phyloP scores from a whole-genome alignment of 2,113 vertebrate species.

The Romanogobio albipinnatus region DNA sequence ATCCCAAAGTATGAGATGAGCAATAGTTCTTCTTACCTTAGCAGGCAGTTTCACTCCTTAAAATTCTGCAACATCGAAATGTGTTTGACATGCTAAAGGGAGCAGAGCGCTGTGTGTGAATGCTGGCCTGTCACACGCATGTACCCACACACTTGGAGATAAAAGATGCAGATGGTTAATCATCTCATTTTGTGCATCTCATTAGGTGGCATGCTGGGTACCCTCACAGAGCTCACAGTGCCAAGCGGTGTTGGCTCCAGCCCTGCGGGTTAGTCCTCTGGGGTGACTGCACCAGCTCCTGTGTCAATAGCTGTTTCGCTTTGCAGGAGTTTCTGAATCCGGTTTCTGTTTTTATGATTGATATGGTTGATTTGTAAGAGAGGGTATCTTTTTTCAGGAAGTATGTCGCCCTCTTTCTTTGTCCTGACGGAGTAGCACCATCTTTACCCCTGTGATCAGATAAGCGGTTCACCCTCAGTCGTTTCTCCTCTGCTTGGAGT shows the following conservation, averaged over 20 bases:
- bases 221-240: constrained; percentile 83
- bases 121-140: constrained; percentile 4
- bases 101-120: constrained; percentile 4
- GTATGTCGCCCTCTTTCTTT: background rate
- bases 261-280: constrained; percentile 85
- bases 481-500: constrained; percentile 2
- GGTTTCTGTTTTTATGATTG: constrained; percentile 15
- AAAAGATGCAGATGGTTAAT: constrained; percentile 75
- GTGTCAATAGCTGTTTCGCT: constrained; percentile 21
- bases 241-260: constrained; percentile 88
- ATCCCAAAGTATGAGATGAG: background rate
- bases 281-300: constrained; percentile 32
- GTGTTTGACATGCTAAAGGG: constrained; percentile 11
- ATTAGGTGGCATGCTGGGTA: constrained; percentile 87
- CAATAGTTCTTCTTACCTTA: background rate
- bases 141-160: constrained; percentile 19
- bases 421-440: background rate
- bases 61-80: constrained; percentile 2
- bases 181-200: constrained; percentile 72
- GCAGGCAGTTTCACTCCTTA: background rate
- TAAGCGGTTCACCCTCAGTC: background rate
- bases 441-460: constrained; percentile 11
- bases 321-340: constrained; percentile 7
- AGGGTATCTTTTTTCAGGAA: background rate
- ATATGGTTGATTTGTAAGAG: background rate